Base-by-base conservation (phyloP, 2,888 invertebrate genomes). In the Leucophenga maculata region DNA sequence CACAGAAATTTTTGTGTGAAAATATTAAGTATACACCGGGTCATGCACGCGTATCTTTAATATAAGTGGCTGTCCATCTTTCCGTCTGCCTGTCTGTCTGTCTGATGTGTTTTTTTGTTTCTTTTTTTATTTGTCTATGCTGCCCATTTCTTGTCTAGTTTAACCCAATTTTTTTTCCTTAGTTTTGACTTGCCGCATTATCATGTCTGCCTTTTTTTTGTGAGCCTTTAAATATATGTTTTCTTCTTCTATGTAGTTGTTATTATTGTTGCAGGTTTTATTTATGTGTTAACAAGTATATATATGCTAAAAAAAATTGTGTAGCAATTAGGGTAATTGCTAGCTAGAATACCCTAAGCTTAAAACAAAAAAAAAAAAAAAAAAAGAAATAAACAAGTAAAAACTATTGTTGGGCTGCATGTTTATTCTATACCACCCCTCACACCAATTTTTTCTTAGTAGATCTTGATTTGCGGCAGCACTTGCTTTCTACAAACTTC, bases 281-380 rank as follows among this genome's bases (percentile, higher is more conserved):
- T 13, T 57, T 26, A 26, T 22, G 6, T 20, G 13, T 65, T 6
- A n/a, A 54, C 20, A 22, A 31, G 13, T 16, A 14, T 16, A n/a
- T 16, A n/a, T 54, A 9, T 22, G 64, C 16, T 26, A 65, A 66
- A 46, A 70, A 67, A 65, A 22, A n/a, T n/a, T 65, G 59, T 70
- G 67, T 50, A 20, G 46, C 74, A 74, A 72, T 74, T 74, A 74
- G 54, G 66, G 68, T 74, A 74, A 74, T 74, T 74, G 68, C 52
- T 52, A 52, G 54, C n/a, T 20, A 50, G 52, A 57, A 31, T 3
- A 39, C 39, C 4, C 39, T 39, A 8, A 39, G 8, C 26, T 26
- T 6, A 39, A 39, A 11, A 54, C 16, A 18, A 18, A 18, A 54
- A 18, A 6, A 54, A 20, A 54, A 54, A 9, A 18, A 54, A 52